Evolutionary conservation across 2,797 vertebrate genomes (phyloP), one percentile per base, ranked within the genome.

Genomic region (Champsocephalus gunnari): DNA sequence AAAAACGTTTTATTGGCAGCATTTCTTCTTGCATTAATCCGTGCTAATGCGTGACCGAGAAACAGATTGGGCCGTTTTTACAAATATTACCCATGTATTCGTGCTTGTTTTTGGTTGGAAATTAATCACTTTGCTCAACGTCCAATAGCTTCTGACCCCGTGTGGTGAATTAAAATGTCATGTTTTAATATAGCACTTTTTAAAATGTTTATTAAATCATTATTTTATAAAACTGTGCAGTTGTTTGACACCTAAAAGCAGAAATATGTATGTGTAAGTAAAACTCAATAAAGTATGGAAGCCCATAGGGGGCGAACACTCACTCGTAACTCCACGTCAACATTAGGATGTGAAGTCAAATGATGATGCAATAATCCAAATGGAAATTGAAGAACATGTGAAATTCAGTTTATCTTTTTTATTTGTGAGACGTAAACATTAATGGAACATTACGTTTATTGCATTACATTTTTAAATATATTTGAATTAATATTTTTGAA

Each of bases 1-100:
- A 24, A 72, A 45, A 44, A 7, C 16, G 49, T 49, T 64, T 13
- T 19, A 34, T 60, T 70, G 53, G 59, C 70, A 2, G 57, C 44
- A 66, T 72, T 2, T 57, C 3, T 32, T 44, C 38, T 48, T 47
- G 28, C 47, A 19, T 66, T 41, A 48, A 66, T 28, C 17, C 8
- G 5, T 56, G 28, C 10, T 48, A 0, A 64, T 3, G 14, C 49
- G 28, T 58, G 49, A 64, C 57, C n/a, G 28, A 49, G 50, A 51
- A 45, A 56, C 32, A 44, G 64, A 5, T 12, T 12, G 2, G 32
- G 16, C 5, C 57, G 57, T 57, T 47, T 48, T 45, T 41, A 48
- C 17, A 43, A n/a, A 58, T 43, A 17, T 2, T 4, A 12, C 49
- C 8, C 17, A 17, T n/a, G 5, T 38, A 1, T 17, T 51, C 17